Base-by-base conservation (phyloP, 2,113 vertebrate species). In the Vimba vimba region DNA sequence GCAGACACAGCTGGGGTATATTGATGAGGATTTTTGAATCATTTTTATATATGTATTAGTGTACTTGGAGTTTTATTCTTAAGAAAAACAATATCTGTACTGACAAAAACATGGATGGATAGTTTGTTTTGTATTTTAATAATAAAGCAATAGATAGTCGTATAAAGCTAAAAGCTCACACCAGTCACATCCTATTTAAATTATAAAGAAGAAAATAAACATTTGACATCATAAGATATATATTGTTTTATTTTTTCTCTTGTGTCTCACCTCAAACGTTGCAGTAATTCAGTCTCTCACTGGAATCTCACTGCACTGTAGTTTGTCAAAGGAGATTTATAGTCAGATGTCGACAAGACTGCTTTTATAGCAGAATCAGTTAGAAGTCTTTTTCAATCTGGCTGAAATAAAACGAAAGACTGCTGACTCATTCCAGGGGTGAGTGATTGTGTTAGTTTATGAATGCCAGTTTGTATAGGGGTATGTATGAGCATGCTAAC, bases 301-400 rank as follows among this genome's bases (percentile, higher is more conserved):
- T 21, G n/a, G 17, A 50, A 36, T 81, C 27, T 25, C 11, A 19
- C 21, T 64, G 36, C 79, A 45, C 8, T 64, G 68, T 57, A 76
- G 59, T 66, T 7, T 75, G 21, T 81, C 39, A 60, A 43, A 36
- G 6, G 15, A 82, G 45, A 82, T 79, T 86, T 82, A 76, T 76
- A 13, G 69, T 55, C 79, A 15, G 45, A 59, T 66, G 30, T 47
- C 12, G 74, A 30, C 74, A 64, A 62, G 57, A 30, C 57, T 39
- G 30, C 50, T 76, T 39, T 57, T 43, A 52, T 82, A 27, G 23
- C 45, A 30, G 15, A 57, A 73, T 81, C 36, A 81, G 77, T 57
- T 69, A 60, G 77, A 60, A 39, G 76, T 17, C 12, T 69, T 79
- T 75, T 50, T 82, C 43, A 76, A 6, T 75, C 25, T 25, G 39